Conservation (phyloP, 1,140 invertebrate genomes). For the Oncopodura yosiiana region DNA sequence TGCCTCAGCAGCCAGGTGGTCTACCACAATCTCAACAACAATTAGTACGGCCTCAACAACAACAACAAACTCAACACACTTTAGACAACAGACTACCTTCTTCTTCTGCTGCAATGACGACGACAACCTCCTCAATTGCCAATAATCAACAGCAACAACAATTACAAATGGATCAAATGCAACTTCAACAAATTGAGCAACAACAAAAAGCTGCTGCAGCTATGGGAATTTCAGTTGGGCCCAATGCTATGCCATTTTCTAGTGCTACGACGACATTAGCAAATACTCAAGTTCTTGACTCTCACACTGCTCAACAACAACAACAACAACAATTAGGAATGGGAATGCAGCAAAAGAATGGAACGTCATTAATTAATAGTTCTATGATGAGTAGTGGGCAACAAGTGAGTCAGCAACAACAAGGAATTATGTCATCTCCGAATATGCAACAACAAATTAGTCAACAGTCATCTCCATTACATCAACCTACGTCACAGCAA, state of each 20-base stretch:
- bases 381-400: too few relatives aligned
- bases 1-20: not conserved
- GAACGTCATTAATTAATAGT: too few relatives aligned
- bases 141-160: conserved; percentile 3
- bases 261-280: not conserved
- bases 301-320: not conserved
- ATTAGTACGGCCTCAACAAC: conserved; percentile 23
- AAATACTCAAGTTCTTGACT: not conserved
- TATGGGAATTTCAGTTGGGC: too few relatives aligned
- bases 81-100: conserved; percentile 34
- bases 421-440: too few relatives aligned
- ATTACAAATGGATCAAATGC: not conserved
- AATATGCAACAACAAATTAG: too few relatives aligned
- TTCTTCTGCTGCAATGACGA: not conserved
- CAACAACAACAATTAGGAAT: conserved; percentile 19
- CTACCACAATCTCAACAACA: not conserved
- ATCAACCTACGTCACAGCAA: too few relatives aligned
- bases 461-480: too few relatives aligned
- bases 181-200: conserved; percentile 20
- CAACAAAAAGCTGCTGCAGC: conserved; percentile 27
- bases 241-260: too few relatives aligned
- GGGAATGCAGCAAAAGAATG: too few relatives aligned
- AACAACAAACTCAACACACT: conserved; percentile 33
- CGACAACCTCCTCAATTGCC: not conserved
- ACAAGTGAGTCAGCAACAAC: too few relatives aligned